Evolutionary conservation across 2,888 invertebrate species (phyloP), one percentile per base, ranked within the genome.

Genomic region (Heliothis peltigera): DNA sequence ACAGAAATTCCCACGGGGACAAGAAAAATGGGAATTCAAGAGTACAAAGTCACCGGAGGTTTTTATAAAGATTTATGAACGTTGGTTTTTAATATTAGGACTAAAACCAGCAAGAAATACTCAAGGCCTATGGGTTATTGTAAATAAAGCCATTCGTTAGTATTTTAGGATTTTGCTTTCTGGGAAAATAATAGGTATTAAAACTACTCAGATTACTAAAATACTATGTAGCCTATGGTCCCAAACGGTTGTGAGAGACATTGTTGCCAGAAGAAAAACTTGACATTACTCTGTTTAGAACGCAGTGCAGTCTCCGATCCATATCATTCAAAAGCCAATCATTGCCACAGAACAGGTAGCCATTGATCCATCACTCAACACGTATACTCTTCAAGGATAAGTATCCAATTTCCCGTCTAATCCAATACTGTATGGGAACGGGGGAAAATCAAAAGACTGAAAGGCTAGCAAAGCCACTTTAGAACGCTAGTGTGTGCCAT

Each of bases 11-110:
- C 39, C 39, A 39, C 39, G 4, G n/a, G 39, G 39, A 39, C 39
- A n/a, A 39, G 39, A 39, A 39, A 39, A 39, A 39, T 39, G 39
- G n/a, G 39, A 39, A 39, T 39, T 39, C n/a, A 39, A 15, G 39
- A 39, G n/a, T n/a, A 39, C 39, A 39, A 39, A 39, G 39, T 39
- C 39, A 10, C 4, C 15, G 39, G n/a, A 15, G 1, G 39, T 39
- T 39, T 15, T 39, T 39, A 39, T 39, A 5, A n/a, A 39, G 15
- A 15, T 39, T 39, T 39, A 39, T 39, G 39, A n/a, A n/a, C n/a
- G 39, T n/a, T 39, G 39, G 39, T 39, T n/a, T 39, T 32, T 32
- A 32, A 32, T 32, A 32, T 32, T 39, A n/a, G 35, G 39, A 39
- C 39, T 39, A 39, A 0, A 39, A 32, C 12, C 32, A 32, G 32